Base-by-base conservation (phyloP, 2,113 vertebrate genomes). In the Spea multiplicata region DNA sequence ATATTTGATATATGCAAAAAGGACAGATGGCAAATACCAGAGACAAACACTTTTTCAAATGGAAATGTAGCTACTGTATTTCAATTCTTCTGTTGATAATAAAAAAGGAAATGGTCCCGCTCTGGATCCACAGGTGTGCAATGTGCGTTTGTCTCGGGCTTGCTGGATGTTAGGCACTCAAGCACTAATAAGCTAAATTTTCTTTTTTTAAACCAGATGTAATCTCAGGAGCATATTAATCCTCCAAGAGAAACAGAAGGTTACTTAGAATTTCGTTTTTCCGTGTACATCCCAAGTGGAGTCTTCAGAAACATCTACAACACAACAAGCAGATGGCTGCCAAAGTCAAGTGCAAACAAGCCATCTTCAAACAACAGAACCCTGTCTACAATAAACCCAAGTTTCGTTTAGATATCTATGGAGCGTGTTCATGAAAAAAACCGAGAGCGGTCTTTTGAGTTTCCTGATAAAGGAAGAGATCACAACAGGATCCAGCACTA, bases 1-100 rank as follows among this genome's bases (percentile, higher is more conserved):
- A 84, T 89, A 89, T 86, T 83, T 81, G 86, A 89, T 86, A 78
- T 0, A 8, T 82, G 84, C 83, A 53, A 79, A 71, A 86, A 85
- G 83, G 87, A 86, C 87, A 87, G 85, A 88, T 87, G 84, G 85
- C 83, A 85, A 88, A 83, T 83, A 14, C 64, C 0, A 0, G 0
- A 0, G 83, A 87, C 81, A 83, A 75, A 79, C 0, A 6, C 84
- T 81, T 66, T 59, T 71, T 72, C 82, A 84, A 82, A 85, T 85
- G 81, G 77, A 83, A 68, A 68, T 81, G 72, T 74, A 78, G 83
- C 82, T 86, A 75, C 82, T 87, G 86, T 86, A 87, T 87, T 89
- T 86, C 83, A 82, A 86, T 83, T 81, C 17, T 46, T 86, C 83
- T 85, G 83, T 84, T 72, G 80, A 85, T 76, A 80, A 68, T 88